Percentiles rank a stretch among this genome's conserved stretches.
These are phyloP conservation scores for Seriola dumerili DNA, from an alignment of 2,113 vertebrate genomes.

Conservation along the genomic window DNA sequence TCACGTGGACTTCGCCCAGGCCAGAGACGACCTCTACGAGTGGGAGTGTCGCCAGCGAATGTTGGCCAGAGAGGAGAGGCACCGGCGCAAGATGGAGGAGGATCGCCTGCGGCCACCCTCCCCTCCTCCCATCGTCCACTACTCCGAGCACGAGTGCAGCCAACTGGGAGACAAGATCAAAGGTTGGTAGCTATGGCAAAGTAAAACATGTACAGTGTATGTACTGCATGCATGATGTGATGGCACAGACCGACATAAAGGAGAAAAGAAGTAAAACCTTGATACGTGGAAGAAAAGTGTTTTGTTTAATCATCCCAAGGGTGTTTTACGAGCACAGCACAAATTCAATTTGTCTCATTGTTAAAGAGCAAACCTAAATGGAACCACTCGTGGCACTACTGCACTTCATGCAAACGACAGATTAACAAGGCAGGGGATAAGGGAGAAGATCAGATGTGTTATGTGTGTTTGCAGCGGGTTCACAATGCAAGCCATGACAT, in stretches of 20 bases:
- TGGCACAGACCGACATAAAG: background rate
- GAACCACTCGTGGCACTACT: background rate
- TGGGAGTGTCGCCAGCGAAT: slow-evolving; percentile 97
- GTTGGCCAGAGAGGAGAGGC: slow-evolving; percentile 94
- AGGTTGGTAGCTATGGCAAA: slow-evolving; percentile 80
- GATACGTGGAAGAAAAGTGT: background rate
- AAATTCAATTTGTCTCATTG: background rate
- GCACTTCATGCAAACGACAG: slow-evolving; percentile 22
- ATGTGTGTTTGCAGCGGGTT: background rate
- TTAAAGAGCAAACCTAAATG: background rate
- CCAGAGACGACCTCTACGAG: slow-evolving; percentile 96
- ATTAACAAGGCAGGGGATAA: background rate
- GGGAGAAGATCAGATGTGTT: background rate
- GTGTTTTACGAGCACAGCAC: background rate
- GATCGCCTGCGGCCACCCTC: slow-evolving; percentile 91
- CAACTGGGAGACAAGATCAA: slow-evolving; percentile 95
- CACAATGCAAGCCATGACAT: background rate
- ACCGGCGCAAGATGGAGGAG: slow-evolving; percentile 91
- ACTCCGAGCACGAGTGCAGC: slow-evolving; percentile 94
- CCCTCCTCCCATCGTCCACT: slow-evolving; percentile 94
- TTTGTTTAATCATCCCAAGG: background rate
- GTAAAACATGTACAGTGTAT: background rate
- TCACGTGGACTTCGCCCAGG: slow-evolving; percentile 96
- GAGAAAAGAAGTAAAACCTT: background rate
- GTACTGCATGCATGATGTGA: background rate